Evolutionary conservation across 2,797 vertebrate species (phyloP).

Genomic region (Echeneis naucrates): DNA sequence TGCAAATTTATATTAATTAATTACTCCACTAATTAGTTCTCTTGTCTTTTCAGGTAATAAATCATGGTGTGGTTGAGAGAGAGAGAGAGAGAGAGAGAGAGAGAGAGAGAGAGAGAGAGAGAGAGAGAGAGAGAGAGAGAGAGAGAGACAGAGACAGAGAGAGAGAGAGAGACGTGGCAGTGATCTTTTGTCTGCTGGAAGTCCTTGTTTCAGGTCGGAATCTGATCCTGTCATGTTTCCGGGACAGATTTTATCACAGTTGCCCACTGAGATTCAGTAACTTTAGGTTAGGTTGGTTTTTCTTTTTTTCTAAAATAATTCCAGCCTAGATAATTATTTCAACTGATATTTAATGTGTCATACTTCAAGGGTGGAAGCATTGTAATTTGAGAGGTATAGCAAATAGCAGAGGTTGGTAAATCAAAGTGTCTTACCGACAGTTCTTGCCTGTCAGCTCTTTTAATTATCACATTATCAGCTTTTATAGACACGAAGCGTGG

Average conservation of each 20-base stretch:
- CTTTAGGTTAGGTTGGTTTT: conserved; percentile 12
- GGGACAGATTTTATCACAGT: conserved; percentile 39
- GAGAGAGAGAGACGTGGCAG: conserved; percentile 85
- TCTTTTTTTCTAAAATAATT: conserved; percentile 19
- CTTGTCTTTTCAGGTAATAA: conserved; percentile 99
- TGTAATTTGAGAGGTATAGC: conserved; percentile 69
- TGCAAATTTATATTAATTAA: conserved; percentile 99
- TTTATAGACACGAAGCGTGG: conserved; percentile 88
- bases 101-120: conserved; percentile 88
- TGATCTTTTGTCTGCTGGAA: conserved; percentile 80
- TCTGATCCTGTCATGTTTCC: conserved; percentile 43
- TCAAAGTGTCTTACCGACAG: conserved; percentile 86
- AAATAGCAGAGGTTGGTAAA: conserved; percentile 78
- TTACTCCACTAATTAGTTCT: conserved; percentile 99
- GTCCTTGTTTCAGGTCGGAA: conserved; percentile 50
- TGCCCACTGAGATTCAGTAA: conserved; percentile 23
- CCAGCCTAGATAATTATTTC: conserved; percentile 62
- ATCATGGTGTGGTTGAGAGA: conserved; percentile 96
- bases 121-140: conserved; percentile 88
- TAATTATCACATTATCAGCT: conserved; percentile 99
- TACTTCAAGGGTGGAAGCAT: conserved; percentile 55
- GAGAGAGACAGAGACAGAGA: conserved; percentile 87
- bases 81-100: conserved; percentile 87
- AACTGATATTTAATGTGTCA: conserved; percentile 64
- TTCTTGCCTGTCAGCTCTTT: conserved; percentile 94